Evolutionary conservation across 2,888 invertebrate species (phyloP), one percentile per base, ranked within the genome.

Genomic region (Xanthorhoe spadicearia): DNA sequence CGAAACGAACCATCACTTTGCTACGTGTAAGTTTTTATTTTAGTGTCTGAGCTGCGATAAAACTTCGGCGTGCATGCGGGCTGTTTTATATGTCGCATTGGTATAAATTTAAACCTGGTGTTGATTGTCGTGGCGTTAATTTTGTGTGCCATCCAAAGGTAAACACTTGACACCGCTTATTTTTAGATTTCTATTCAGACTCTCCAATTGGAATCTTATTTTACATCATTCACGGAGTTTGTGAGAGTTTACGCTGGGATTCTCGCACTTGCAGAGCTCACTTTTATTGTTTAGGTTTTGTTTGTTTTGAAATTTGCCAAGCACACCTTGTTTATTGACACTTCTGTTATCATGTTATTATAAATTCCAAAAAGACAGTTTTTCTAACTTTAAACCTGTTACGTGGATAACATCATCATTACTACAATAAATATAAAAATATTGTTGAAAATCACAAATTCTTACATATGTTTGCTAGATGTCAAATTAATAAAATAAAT

Each of bases 11-110:
- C 32, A 82, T 88, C 81, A 79, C 86, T 87, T 66, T 82, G 83
- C 86, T 84, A 90, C 90, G 92, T 92, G 92, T 90, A 86, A 89
- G 89, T 91, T 91, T 84, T 83, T 83, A 80, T 80, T 82, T 83
- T 80, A 73, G 77, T 77, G 75, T 77, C 80, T 78, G 64, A 72
- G 69, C 75, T 77, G 72, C 81, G 74, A 75, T 78, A 79, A 75
- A 74, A 74, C 72, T 73, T 74, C 72, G 78, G 73, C 69, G 76
- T 74, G 75, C 76, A 77, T 79, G 75, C 77, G 75, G 77, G 77
- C 68, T 66, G 64, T 61, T 66, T n/a, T 72, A 72, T 70, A 70
- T 74, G 74, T 68, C 68, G 74, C 70, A 70, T 75, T 77, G 75
- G 72, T 81, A 79, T 83, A 81, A 81, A 76, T 82, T 79, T 84